These are phyloP conservation scores for Nibea coibor DNA, from an alignment of 2,113 vertebrate genomes.

Conservation along the genomic window DNA sequence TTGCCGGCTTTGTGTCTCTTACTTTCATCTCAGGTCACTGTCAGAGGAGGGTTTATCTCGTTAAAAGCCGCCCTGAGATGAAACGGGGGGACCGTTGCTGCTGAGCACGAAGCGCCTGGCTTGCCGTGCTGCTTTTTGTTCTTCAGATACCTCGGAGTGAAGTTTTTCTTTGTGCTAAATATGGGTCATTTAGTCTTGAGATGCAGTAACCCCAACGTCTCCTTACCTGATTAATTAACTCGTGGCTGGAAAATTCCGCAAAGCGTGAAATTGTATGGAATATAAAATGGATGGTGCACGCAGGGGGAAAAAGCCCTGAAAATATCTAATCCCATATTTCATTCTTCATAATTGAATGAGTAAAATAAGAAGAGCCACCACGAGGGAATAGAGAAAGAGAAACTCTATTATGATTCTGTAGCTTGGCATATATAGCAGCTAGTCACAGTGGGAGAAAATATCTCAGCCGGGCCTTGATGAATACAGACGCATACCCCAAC, in stretches of 20 bases:
- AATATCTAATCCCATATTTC: conserved; percentile 46
- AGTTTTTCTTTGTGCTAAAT: conserved; percentile 62
- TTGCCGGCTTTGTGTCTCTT: conserved; percentile 68
- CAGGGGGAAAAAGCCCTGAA: conserved; percentile 10
- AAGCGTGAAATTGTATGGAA: conserved; percentile 34
- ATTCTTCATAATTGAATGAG: conserved; percentile 54
- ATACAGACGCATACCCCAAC: conserved; percentile 39
- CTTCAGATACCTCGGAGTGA: conserved; percentile 31
- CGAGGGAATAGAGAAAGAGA: not conserved
- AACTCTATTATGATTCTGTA: conserved; percentile 32
- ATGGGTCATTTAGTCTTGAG: conserved; percentile 49
- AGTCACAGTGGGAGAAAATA: conserved; percentile 16
- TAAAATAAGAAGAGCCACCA: conserved; percentile 35
- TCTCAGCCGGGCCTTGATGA: conserved; percentile 48
- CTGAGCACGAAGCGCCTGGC: conserved; percentile 44
- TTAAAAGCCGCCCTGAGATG: conserved; percentile 73
- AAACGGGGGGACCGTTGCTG: conserved; percentile 56
- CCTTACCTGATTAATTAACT: conserved; percentile 62
- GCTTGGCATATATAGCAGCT: conserved; percentile 21
- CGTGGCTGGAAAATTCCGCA: conserved; percentile 27
- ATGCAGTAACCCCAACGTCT: conserved; percentile 23
- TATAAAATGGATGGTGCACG: conserved; percentile 28
- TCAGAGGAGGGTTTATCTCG: conserved; percentile 78
- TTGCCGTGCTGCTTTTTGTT: conserved; percentile 28
- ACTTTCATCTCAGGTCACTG: conserved; percentile 84